Percentiles rank a stretch among this genome's conserved stretches.
phyloP scores from a whole-genome alignment of 1,140 invertebrate species.

The Zaprionus kolodkinae region DNA sequence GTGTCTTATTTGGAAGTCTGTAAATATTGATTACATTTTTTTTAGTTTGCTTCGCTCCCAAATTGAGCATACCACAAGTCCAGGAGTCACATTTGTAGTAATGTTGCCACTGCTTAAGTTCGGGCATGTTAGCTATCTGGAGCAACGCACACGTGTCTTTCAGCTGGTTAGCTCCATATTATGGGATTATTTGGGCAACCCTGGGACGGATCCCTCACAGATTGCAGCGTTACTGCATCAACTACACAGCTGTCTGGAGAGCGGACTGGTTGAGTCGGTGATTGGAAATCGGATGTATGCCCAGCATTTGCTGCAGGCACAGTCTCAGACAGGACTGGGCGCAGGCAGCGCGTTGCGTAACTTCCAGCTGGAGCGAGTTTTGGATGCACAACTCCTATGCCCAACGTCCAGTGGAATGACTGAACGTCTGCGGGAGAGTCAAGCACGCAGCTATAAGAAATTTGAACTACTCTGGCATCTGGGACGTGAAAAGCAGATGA shows the following conservation, averaged over 20 bases:
- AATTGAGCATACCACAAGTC: slow-evolving; percentile 85
- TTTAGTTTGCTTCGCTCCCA: slow-evolving; percentile 85
- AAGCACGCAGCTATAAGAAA: slow-evolving; percentile 89
- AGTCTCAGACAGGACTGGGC: slow-evolving; percentile 11
- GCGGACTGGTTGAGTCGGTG: slow-evolving; percentile 75
- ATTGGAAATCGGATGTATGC: slow-evolving; percentile 81
- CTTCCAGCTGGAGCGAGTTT: slow-evolving; percentile 63
- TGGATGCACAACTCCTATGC: slow-evolving; percentile 77
- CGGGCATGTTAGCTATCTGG: slow-evolving; percentile 87
- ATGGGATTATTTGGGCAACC: slow-evolving; percentile 78
- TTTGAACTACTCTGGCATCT: slow-evolving; percentile 93
- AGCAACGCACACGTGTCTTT: slow-evolving; percentile 88
- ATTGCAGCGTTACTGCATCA: slow-evolving; percentile 76
- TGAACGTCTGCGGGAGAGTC: slow-evolving; percentile 82
- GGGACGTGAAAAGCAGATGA: slow-evolving; percentile 87
- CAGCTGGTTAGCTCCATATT: slow-evolving; percentile 85
- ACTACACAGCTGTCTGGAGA: slow-evolving; percentile 81
- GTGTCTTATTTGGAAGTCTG: neutral
- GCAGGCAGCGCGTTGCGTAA: slow-evolving; percentile 48
- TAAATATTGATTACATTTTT: neutral
- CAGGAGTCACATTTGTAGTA: slow-evolving; percentile 87
- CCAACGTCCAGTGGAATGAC: slow-evolving; percentile 43
- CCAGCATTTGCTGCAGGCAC: slow-evolving; percentile 68
- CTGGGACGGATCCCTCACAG: slow-evolving; percentile 65
- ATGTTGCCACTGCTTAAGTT: slow-evolving; percentile 89